These are phyloP conservation scores for Leptobrachium ailaonicum DNA, from an alignment of 2,113 vertebrate genomes.

Conservation along the genomic window DNA sequence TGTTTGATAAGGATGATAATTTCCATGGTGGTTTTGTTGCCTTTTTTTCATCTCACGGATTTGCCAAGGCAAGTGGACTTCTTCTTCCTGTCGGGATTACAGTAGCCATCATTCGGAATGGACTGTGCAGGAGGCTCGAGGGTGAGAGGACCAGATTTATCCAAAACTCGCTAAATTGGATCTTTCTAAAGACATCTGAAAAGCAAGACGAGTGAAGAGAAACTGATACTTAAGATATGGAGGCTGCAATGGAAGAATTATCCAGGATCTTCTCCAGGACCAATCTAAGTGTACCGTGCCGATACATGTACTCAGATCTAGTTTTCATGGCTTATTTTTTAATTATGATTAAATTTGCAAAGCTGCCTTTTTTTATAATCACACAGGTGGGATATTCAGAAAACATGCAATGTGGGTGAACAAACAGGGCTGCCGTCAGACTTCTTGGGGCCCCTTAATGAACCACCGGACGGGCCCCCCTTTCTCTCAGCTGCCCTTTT, in stretches of 20 bases:
- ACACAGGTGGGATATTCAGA: too few species aligned
- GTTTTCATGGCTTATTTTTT: neutral
- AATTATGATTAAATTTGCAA: neutral
- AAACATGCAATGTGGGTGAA: too few species aligned
- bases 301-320: neutral
- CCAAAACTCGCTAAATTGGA: neutral
- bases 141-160: neutral
- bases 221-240: neutral
- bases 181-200: neutral
- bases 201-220: neutral
- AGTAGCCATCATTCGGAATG: neutral
- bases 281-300: neutral
- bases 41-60: conserved; percentile 18
- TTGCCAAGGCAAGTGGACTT: neutral
- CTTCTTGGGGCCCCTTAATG: too few species aligned
- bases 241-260: neutral
- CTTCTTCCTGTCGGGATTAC: conserved; percentile 1
- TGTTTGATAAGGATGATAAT: conserved; percentile 21
- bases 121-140: neutral
- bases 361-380: too few species aligned
- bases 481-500: too few species aligned
- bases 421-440: too few species aligned
- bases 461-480: too few species aligned
- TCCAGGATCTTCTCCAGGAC: neutral
- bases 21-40: conserved; percentile 9